Evolutionary conservation across 1,140 invertebrate genomes (phyloP).

Genomic region (Pteromalus puparum): DNA sequence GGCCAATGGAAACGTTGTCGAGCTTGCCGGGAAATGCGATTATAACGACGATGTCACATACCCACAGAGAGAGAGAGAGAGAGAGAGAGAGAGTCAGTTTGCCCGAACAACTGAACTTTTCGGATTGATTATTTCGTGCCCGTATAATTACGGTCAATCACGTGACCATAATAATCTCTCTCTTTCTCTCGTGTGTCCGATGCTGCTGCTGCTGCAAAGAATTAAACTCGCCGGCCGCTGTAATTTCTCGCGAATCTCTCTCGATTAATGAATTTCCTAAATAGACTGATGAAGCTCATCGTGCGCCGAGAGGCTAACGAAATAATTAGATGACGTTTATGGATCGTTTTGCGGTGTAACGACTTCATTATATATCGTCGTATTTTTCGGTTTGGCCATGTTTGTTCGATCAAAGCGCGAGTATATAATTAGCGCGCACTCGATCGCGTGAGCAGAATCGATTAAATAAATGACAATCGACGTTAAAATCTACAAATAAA

Average conservation of each 20-base stretch:
- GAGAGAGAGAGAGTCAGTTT: not conserved
- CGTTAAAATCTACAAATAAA: too few species aligned
- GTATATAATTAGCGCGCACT: too few species aligned
- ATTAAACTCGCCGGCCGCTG: not conserved
- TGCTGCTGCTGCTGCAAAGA: not conserved
- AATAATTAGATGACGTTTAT: not conserved
- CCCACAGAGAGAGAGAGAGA: not conserved
- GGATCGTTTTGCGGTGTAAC: not conserved
- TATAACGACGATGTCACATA: slow-evolving; percentile 15
- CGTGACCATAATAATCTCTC: not conserved
- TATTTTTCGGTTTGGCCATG: too few species aligned
- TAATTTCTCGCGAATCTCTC: not conserved
- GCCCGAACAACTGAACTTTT: slow-evolving; percentile 11
- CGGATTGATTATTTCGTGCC: not conserved
- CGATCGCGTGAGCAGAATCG: too few species aligned
- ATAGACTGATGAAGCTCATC: not conserved
- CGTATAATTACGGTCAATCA: slow-evolving; percentile 15
- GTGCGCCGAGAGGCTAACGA: not conserved
- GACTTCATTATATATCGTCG: too few species aligned
- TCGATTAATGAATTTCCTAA: not conserved
- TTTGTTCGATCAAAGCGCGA: too few species aligned
- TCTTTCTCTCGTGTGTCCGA: not conserved
- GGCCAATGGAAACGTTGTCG: not conserved
- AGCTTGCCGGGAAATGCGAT: slow-evolving; percentile 17
- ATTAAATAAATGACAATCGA: too few species aligned